Percentiles rank a stretch among this genome's conserved stretches.
Evolutionary conservation across 2,113 vertebrate genomes (phyloP).

Genomic region (Platysteira castanea): DNA sequence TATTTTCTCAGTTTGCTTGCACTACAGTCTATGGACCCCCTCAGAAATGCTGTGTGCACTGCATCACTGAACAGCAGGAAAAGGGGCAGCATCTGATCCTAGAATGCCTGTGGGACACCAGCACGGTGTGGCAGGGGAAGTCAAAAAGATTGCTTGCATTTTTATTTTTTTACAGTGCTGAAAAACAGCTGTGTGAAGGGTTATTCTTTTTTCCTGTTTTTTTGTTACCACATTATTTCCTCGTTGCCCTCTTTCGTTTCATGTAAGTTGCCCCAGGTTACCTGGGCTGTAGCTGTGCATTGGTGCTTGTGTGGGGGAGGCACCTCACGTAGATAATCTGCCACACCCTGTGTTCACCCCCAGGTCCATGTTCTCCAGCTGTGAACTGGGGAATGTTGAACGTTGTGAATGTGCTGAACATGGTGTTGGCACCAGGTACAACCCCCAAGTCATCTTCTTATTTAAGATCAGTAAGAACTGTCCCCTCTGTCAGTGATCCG

Average conservation of each 20-base stretch:
- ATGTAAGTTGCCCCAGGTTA: not conserved
- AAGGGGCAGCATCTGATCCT: not conserved
- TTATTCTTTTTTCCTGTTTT: not conserved
- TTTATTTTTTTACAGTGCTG: not conserved
- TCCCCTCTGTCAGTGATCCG: not conserved
- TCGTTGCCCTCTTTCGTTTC: not conserved
- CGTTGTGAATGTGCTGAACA: accelerated
- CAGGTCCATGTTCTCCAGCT: not conserved
- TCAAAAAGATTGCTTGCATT: not conserved
- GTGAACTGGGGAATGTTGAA: not conserved
- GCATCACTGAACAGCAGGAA: conserved; percentile 24
- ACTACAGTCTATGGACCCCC: conserved; percentile 44
- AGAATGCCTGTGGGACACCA: not conserved
- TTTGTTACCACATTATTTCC: not conserved
- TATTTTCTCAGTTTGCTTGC: conserved; percentile 65
- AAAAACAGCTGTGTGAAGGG: not conserved
- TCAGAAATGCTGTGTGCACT: conserved; percentile 31
- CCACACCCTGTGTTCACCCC: not conserved
- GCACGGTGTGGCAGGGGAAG: not conserved
- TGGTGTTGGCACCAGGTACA: not conserved
- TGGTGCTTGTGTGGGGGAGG: not conserved
- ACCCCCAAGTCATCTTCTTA: not conserved
- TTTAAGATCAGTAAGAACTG: not conserved
- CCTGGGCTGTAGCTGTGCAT: not conserved
- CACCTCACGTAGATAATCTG: not conserved